Evolutionary conservation across 1,140 invertebrate species (phyloP).

Genomic region (Laupala kohalensis): DNA sequence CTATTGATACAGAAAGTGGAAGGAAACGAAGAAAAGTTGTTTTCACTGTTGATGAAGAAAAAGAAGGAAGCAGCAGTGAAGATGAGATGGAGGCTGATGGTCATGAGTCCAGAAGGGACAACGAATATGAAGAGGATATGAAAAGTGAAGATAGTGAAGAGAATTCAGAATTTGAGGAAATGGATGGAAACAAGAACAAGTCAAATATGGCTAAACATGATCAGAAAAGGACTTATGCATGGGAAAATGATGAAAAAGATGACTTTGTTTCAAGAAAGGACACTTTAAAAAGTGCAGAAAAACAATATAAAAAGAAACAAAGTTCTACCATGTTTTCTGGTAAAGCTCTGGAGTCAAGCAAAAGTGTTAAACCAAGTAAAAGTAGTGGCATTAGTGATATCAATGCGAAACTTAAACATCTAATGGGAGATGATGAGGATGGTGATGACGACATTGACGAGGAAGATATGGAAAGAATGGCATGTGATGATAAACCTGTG

Average conservation of each 20-base stretch:
- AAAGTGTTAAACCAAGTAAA: not conserved
- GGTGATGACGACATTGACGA: constrained; percentile 17
- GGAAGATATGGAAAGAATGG: constrained; percentile 16
- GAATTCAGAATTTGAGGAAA: not conserved
- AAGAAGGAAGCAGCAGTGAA: constrained; percentile 13
- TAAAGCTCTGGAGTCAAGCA: not conserved
- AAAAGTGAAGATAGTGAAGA: not conserved
- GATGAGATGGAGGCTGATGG: constrained; percentile 23
- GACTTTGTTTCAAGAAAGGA: not conserved
- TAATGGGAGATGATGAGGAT: constrained; percentile 3
- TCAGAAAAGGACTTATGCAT: not conserved
- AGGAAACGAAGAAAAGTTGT: constrained; percentile 41
- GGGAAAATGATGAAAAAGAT: constrained; percentile 23
- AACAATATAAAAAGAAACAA: not conserved
- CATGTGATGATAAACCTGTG: no score
- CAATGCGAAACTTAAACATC: not conserved
- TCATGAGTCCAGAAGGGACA: not conserved
- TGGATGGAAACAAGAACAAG: not conserved
- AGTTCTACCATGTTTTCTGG: not conserved
- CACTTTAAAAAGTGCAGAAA: not conserved
- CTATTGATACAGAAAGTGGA: constrained; percentile 27
- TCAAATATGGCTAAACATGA: not conserved
- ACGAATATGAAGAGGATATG: not conserved
- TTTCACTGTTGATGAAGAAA: constrained; percentile 25
- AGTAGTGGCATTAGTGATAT: not conserved